A percentile compares a stretch with the other conserved stretches of the same genome.
phyloP scores from a whole-genome alignment of 2,113 vertebrate species.

The Macroglossus sobrinus region DNA sequence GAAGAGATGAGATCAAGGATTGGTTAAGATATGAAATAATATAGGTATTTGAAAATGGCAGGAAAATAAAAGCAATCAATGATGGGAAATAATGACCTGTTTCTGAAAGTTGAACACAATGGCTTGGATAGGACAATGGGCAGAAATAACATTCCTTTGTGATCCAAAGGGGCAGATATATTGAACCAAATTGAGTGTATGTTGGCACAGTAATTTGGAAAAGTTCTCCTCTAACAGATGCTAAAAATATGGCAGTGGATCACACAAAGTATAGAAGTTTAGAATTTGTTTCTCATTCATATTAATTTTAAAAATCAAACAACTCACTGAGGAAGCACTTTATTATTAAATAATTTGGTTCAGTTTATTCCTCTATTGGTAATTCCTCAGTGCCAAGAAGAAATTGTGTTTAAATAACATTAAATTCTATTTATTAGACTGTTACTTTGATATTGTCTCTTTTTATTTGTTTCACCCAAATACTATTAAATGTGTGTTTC shows the following conservation, averaged over 20 bases:
- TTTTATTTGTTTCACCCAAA: not conserved
- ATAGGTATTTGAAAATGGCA: not conserved
- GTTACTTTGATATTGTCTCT: not conserved
- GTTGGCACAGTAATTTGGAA: not conserved
- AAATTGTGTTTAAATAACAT: not conserved
- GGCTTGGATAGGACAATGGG: not conserved
- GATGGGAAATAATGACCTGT: not conserved
- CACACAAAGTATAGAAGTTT: not conserved
- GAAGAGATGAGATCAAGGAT: not conserved
- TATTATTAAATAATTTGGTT: not conserved
- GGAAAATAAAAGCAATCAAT: not conserved
- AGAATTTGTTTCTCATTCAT: not conserved
- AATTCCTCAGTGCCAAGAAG: not conserved
- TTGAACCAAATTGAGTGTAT: not conserved
- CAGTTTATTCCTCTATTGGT: not conserved
- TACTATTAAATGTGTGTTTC: not conserved
- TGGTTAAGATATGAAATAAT: not conserved
- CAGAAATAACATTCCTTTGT: not conserved
- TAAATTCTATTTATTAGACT: not conserved
- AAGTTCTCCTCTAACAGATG: not conserved
- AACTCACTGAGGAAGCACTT: not conserved
- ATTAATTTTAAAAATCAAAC: not conserved
- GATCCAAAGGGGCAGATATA: not conserved
- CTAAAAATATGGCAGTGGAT: not conserved
- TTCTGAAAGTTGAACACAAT: not conserved